Percentiles rank a stretch among this genome's conserved stretches.
Evolutionary conservation across 2,113 vertebrate species (phyloP).

Genomic region (Podocnemis expansa): DNA sequence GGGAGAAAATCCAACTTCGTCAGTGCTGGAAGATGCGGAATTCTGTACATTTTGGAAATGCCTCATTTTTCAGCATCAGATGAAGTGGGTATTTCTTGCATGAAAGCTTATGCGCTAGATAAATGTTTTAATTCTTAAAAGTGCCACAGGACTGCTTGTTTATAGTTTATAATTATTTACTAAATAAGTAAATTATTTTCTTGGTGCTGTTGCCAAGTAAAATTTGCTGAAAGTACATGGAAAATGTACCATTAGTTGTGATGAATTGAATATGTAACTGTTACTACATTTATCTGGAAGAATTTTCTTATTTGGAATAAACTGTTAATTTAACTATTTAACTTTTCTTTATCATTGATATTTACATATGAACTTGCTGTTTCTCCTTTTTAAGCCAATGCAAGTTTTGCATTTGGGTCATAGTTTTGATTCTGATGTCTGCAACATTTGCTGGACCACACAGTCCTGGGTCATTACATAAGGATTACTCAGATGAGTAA

Average conservation of each 20-base stretch:
- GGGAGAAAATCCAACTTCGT: too few species aligned
- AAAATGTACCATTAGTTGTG: neutral
- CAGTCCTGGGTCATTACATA: neutral
- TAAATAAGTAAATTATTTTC: neutral
- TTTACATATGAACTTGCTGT: neutral
- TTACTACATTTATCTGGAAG: neutral
- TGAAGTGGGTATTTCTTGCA: too few species aligned
- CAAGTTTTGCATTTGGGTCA: neutral
- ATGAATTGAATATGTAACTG: neutral
- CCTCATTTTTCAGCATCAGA: too few species aligned
- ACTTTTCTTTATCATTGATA: neutral
- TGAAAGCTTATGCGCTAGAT: too few species aligned
- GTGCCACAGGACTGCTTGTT: too few species aligned
- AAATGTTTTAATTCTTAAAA: too few species aligned
- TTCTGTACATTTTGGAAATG: too few species aligned
- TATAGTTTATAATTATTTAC: neutral
- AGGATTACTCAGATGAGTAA: neutral
- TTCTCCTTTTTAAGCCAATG: neutral
- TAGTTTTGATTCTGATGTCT: neutral
- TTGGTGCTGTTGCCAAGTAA: neutral
- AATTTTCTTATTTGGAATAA: neutral
- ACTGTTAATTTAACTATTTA: neutral
- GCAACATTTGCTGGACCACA: neutral
- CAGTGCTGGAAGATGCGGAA: too few species aligned
- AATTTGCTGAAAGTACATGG: neutral